Evolutionary conservation across 2,888 invertebrate species (phyloP).

Genomic region (Ophion obscuratus): DNA sequence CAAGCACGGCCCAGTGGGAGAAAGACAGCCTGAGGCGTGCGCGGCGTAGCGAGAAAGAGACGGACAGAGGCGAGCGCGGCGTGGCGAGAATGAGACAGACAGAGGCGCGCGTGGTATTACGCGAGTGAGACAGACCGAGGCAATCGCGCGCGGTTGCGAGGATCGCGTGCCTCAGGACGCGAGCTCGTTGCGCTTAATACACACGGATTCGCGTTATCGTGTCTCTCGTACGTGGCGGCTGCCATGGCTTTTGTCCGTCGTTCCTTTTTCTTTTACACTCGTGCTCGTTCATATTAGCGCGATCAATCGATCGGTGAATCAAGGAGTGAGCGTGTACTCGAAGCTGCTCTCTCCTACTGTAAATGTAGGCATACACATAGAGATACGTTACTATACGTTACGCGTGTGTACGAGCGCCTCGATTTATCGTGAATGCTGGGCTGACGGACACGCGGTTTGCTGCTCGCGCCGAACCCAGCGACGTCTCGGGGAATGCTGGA

Average conservation of each 20-base stretch:
- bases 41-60: too few relatives aligned
- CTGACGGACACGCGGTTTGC: constrained; percentile 41
- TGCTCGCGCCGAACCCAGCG: not conserved
- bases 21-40: too few relatives aligned
- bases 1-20: too few relatives aligned
- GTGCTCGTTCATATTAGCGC: constrained; percentile 8
- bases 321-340: constrained; percentile 12
- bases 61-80: too few relatives aligned
- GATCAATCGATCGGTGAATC: constrained; percentile 33
- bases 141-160: too few relatives aligned
- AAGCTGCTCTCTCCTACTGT: constrained; percentile 14
- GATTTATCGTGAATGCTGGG: constrained; percentile 10
- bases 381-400: not conserved
- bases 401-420: too few relatives aligned
- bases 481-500: not conserved
- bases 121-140: too few relatives aligned
- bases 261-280: not conserved
- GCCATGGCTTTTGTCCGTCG: not conserved
- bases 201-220: constrained; percentile 16
- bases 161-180: too few relatives aligned
- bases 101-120: too few relatives aligned
- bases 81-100: too few relatives aligned
- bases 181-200: not conserved
- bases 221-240: constrained; percentile 57
- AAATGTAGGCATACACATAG: not conserved